phyloP scores from a whole-genome alignment of 2,797 vertebrate genomes.

The Sebastes kiyomatsui region DNA sequence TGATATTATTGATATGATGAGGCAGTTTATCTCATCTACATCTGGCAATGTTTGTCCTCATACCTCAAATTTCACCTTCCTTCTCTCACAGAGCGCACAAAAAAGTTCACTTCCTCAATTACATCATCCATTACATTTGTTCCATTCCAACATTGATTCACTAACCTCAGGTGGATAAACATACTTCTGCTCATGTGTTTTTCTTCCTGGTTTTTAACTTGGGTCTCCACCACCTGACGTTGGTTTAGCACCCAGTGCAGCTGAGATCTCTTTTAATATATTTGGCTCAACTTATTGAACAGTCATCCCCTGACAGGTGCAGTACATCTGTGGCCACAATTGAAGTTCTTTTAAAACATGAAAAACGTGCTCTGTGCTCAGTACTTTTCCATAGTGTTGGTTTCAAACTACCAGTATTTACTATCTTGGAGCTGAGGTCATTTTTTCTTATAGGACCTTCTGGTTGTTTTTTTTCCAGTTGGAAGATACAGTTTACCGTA shows the following conservation, averaged over 20 bases:
- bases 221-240: too few relatives aligned
- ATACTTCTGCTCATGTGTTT: background rate
- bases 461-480: background rate
- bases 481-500: background rate
- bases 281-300: background rate
- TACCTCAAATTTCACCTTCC: background rate
- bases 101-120: background rate
- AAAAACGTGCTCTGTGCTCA: background rate
- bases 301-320: background rate
- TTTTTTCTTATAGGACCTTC: background rate
- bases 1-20: background rate
- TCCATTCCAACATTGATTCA: background rate
- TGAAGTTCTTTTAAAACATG: too few relatives aligned
- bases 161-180: background rate
- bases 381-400: background rate
- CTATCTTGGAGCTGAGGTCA: background rate
- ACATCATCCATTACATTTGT: background rate
- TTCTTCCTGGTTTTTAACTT: background rate
- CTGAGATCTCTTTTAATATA: background rate
- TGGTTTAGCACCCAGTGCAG: background rate
- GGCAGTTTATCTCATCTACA: background rate
- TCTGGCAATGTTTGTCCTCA: background rate
- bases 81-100: background rate
- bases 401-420: constrained; percentile 15
- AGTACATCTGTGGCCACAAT: background rate